These are phyloP conservation scores for Paraplagusia blochii DNA, from an alignment of 2,113 vertebrate genomes.

Conservation along the genomic window DNA sequence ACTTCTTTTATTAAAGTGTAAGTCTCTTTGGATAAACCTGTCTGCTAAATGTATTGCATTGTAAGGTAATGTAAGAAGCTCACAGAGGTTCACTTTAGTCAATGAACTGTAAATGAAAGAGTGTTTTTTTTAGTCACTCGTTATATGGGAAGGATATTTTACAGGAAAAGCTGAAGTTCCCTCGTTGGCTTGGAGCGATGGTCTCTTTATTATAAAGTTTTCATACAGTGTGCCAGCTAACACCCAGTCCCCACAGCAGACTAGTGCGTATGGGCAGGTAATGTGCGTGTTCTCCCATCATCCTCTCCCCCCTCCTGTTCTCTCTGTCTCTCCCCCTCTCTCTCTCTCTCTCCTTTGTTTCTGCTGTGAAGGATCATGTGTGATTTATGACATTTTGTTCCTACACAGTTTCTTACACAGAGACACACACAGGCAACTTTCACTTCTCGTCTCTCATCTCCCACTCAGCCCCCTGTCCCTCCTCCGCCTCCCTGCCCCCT, in stretches of 20 bases:
- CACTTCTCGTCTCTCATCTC: conserved; percentile 51
- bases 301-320: too few relatives aligned
- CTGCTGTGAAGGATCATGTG: conserved; percentile 59
- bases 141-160: too few relatives aligned
- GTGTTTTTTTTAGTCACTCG: too few relatives aligned
- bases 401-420: conserved; percentile 46
- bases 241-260: conserved; percentile 67
- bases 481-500: not conserved
- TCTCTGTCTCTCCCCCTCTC: conserved; percentile 37
- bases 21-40: too few relatives aligned
- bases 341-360: conserved; percentile 50
- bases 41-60: too few relatives aligned
- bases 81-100: too few relatives aligned
- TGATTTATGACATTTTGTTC: conserved; percentile 74
- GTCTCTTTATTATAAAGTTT: conserved; percentile 61
- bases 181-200: too few relatives aligned
- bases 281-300: conserved; percentile 27
- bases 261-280: conserved; percentile 61
- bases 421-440: conserved; percentile 26
- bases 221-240: conserved; percentile 47
- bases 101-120: too few relatives aligned
- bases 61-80: too few relatives aligned
- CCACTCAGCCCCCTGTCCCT: conserved; percentile 5
- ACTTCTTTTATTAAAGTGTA: too few relatives aligned
- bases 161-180: not conserved